Conservation (phyloP, 2,797 vertebrate genomes). For the Tapirus indicus region DNA sequence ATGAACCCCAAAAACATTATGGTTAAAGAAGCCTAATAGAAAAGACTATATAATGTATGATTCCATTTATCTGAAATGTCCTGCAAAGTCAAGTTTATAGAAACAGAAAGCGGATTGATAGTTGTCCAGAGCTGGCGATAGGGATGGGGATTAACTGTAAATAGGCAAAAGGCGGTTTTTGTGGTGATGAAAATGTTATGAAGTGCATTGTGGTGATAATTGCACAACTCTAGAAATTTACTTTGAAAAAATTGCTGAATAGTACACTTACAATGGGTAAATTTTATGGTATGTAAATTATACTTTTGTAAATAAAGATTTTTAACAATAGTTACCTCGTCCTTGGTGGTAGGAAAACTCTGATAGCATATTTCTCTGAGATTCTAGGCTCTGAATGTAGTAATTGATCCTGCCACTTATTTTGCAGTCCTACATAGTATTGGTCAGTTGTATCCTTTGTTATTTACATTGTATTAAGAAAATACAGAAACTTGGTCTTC, state of each 20-base stretch:
- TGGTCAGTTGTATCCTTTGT: not conserved
- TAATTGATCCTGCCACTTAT: not conserved
- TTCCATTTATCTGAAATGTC: not conserved
- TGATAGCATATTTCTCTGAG: not conserved
- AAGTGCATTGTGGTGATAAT: not conserved
- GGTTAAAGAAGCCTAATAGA: conserved; percentile 4
- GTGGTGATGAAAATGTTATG: not conserved
- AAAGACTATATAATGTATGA: not conserved
- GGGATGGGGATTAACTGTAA: not conserved
- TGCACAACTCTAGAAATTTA: not conserved
- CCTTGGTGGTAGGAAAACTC: not conserved
- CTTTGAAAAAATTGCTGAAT: not conserved
- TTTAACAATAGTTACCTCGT: not conserved
- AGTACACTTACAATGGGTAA: not conserved
- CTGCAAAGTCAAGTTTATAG: not conserved
- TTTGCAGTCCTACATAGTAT: not conserved
- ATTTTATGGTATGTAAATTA: not conserved
- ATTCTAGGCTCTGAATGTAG: not conserved
- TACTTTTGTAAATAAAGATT: not conserved
- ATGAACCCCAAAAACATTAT: not conserved
- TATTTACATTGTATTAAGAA: not conserved
- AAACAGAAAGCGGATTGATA: not conserved
- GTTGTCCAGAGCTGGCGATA: not conserved
- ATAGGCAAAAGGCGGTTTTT: not conserved
- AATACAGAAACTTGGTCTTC: not conserved